Base-by-base conservation (phyloP, 1,140 invertebrate species). In the Neodiprion pinetum region DNA sequence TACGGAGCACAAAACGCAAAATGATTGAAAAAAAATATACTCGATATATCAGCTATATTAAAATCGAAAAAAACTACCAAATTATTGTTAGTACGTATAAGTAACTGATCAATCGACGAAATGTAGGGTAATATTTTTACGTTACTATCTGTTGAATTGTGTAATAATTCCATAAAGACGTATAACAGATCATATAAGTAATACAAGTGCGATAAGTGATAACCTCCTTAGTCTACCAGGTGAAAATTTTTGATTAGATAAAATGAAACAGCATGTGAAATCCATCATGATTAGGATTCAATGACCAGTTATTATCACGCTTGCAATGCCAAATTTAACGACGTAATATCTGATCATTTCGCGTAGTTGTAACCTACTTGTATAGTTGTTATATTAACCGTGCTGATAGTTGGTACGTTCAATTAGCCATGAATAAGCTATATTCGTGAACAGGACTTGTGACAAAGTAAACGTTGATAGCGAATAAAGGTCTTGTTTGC, bases 401-500 rank as follows among this genome's bases (percentile, higher is more conserved):
- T 40, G 28, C 28, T 40, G 28, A 5, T 40, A 0, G 28, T 40
- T 40, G 28, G 2, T 40, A 40, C 28, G 28, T 40, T 40, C 28
- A 40, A 40, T 40, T 40, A 3, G 28, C 28, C 5, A 40, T 5
- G 28, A 40, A 5, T 5, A 40, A 40, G 28, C 28, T 40, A 40
- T 61, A 61, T 61, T 61, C 11, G 53, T 40, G 28, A 14, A 61
- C 9, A 61, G 11, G 9, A 61, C 53, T 14, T 17, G 53, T 9
- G 53, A 61, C 9, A 17, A 61, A 61, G 11, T 61, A 61, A 61
- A 17, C 53, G 53, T 61, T 61, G 53, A 61, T 61, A 61, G 53
- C n/a, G 53, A 61, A 61, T 61, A 61, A 40, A 61, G 53, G 53
- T 61, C 53, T 61, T 61, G n/a, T 61, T 61, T 61, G n/a, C 9